phyloP scores from a whole-genome alignment of 2,888 invertebrate species.

The Mycalesis mineus region DNA sequence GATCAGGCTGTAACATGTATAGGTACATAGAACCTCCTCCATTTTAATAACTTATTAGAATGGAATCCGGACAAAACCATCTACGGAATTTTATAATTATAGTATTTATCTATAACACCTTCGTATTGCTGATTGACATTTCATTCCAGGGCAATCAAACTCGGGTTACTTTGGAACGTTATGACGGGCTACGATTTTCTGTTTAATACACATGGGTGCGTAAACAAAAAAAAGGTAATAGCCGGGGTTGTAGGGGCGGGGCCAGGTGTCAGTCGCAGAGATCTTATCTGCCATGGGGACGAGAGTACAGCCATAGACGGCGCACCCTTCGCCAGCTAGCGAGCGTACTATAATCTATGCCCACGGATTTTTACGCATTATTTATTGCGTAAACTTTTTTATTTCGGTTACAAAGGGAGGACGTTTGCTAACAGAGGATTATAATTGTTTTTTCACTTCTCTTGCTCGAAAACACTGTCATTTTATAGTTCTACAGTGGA shows the following conservation, averaged over 20 bases:
- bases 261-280: slow-evolving; percentile 72
- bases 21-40: no score
- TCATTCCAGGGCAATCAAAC: slow-evolving; percentile 17
- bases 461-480: no score
- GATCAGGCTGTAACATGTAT: no score
- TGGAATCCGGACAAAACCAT: background rate
- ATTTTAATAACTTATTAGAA: no score
- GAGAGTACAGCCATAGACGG: background rate
- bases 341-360: background rate
- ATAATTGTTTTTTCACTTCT: no score
- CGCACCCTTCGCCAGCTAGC: slow-evolving; percentile 13
- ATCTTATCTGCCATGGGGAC: slow-evolving; percentile 60
- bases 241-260: slow-evolving; percentile 60
- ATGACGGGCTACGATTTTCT: slow-evolving; percentile 23
- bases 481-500: no score
- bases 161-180: slow-evolving; percentile 14
- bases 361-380: no score
- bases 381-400: no score
- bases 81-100: background rate
- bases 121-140: slow-evolving; percentile 18
- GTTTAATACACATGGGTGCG: slow-evolving; percentile 32
- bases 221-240: slow-evolving; percentile 46
- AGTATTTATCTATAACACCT: slow-evolving; percentile 1
- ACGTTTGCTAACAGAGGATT: no score
- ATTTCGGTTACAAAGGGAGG: no score